Base-by-base conservation (phyloP, 2,797 vertebrate genomes). In the Gobio occitaniae region DNA sequence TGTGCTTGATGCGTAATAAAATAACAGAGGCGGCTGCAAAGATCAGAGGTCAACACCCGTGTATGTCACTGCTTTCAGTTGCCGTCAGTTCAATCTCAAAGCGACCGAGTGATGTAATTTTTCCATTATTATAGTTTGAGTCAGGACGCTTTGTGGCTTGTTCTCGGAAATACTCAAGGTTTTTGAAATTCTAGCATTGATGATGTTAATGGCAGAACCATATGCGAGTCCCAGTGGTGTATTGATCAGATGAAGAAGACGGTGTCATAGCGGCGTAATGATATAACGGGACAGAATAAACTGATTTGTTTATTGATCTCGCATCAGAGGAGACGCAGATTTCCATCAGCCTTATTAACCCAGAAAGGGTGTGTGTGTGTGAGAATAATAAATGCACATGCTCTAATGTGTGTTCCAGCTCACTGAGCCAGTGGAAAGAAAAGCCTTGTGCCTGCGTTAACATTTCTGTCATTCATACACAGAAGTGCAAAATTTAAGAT, bases 401-500 rank as follows among this genome's bases (percentile, higher is more conserved):
- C 44, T 48, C n/a, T 65, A 66, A 52, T 68, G 78, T 54, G 78
- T 38, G 44, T 52, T 54, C 76, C 56, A 47, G 56, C 38, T 78
- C 76, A 78, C 56, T 29, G 76, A 78, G 56, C 76, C 76, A 78
- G 56, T 29, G 76, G 56, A 66, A 52, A 61, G 70, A 48, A 71
- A 48, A 54, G 61, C 76, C 44, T 48, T 63, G 84, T 72, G 86
- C 83, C 88, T 65, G 71, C 82, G 78, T 91, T 47, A 86, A 90
- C 90, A 93, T 92, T 92, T 93, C 91, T 92, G 90, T 92, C 89
- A 93, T 94, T 94, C 86, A 89, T 92, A 88, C 93, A 90, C 59
- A 68, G 89, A 93, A 93, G 93, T 92, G 91, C 92, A 93, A 92
- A 94, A 94, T 94, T 93, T 94, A 91, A 92, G 93, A 94, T 91